Base-by-base conservation (phyloP, 2,113 vertebrate genomes). In the Todiramphus chloris region DNA sequence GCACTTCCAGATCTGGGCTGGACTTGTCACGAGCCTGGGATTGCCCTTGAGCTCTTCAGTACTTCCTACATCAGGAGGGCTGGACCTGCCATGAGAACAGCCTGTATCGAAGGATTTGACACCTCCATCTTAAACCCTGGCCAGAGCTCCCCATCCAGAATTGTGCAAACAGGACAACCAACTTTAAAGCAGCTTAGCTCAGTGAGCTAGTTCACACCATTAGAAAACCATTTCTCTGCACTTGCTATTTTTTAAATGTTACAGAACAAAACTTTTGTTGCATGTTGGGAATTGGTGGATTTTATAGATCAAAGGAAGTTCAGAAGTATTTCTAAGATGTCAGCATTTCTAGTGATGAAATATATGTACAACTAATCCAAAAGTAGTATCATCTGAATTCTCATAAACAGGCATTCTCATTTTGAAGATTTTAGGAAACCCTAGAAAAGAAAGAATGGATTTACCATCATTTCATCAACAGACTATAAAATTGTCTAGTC, bases 21-120 rank as follows among this genome's bases (percentile, higher is more conserved):
- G 56, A 94, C 86, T 62, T 90, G 91, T 84, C 84, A 73, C 20
- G 24, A 92, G 76, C 39, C 69, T 73, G 84, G 92, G 95, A 96
- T 89, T 70, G 73, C 74, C 90, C 18, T 1, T 7, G 87, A 91
- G 19, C 31, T 86, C 85, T 84, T 44, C 55, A 62, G 92, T 3
- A 2, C 75, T 97, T 97, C 67, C 95, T 88, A 72, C 9, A 30
- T 85, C 0, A 4, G 35, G 16, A 91, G n/a, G 60, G 56, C 63
- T 69, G 68, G 75, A 76, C 41, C 23, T 79, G 55, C 87, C 94
- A 81, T 55, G 70, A 94, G 82, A 97, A 87, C 1, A 0, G 15
- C 33, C 55, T 58, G 6, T 35, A 55, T 46, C 8, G 1, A 59
- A 78, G 41, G 68, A 70, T 91, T 93, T 86, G 77, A 41, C 30